Evolutionary conservation across 2,113 vertebrate species (phyloP).

Genomic region (Toxotes chatareus): DNA sequence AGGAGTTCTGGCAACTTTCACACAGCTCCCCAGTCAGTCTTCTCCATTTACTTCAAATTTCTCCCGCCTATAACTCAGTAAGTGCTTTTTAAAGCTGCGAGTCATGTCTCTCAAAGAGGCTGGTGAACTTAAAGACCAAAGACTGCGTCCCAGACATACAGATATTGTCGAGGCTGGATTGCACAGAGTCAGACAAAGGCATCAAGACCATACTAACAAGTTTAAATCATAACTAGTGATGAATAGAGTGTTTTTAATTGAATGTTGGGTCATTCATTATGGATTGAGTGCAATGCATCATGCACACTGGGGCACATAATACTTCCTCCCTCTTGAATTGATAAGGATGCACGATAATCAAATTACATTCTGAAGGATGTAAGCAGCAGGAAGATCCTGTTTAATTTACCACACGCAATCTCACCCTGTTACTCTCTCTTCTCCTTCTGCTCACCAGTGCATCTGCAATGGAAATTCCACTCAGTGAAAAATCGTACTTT

Average conservation of each 20-base stretch:
- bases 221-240: conserved; percentile 65
- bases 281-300: conserved; percentile 53
- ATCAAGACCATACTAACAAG: conserved; percentile 49
- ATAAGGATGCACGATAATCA: conserved; percentile 67
- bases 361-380: conserved; percentile 59
- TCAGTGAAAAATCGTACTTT: background rate
- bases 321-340: conserved; percentile 64
- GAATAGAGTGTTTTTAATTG: conserved; percentile 71
- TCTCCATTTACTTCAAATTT: conserved; percentile 22
- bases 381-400: conserved; percentile 51
- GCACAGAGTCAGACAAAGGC: conserved; percentile 37
- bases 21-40: conserved; percentile 19
- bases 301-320: conserved; percentile 43
- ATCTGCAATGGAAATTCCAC: background rate
- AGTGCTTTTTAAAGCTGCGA: conserved; percentile 44
- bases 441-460: background rate
- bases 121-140: conserved; percentile 15
- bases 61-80: conserved; percentile 20
- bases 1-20: conserved; percentile 62
- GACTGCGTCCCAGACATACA: conserved; percentile 13
- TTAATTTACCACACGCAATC: conserved; percentile 52
- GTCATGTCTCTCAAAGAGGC: conserved; percentile 30
- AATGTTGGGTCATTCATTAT: conserved; percentile 74
- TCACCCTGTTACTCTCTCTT: conserved; percentile 2
- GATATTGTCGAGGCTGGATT: background rate